Evolutionary conservation across 2,797 vertebrate genomes (phyloP).

Genomic region (Siniperca obscura): DNA sequence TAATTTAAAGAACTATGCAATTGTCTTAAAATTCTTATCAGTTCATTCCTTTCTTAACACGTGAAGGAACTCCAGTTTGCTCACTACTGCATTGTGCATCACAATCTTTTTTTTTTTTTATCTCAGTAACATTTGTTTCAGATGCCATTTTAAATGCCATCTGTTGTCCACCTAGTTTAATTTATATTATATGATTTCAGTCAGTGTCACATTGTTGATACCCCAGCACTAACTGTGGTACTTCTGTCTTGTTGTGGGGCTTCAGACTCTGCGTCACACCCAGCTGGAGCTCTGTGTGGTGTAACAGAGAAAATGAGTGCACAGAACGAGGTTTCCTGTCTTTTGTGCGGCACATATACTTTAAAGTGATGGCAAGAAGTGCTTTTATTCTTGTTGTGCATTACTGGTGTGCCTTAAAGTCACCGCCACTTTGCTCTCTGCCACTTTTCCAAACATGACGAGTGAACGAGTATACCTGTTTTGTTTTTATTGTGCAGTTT

Average conservation of each 20-base stretch:
- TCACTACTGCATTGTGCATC: background rate
- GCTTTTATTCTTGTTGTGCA: background rate
- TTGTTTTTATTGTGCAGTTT: background rate
- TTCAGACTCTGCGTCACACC: constrained; percentile 36
- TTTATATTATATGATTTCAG: constrained; percentile 5
- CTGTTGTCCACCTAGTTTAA: background rate
- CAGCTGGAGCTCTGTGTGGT: constrained; percentile 44
- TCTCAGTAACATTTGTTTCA: background rate
- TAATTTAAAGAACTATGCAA: background rate
- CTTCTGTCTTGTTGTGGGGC: constrained; percentile 20
- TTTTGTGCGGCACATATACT: constrained; percentile 32
- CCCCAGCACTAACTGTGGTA: background rate
- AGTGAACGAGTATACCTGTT: background rate
- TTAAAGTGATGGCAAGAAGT: constrained; percentile 2
- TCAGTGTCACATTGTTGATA: constrained; percentile 3
- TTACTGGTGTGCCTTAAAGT: background rate
- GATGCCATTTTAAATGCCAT: background rate
- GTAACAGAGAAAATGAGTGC: constrained; percentile 45
- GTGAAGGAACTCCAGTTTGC: background rate
- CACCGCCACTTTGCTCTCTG: background rate
- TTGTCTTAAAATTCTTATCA: background rate
- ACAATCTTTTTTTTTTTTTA: background rate
- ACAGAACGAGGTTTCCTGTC: constrained; percentile 45
- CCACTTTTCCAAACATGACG: background rate
- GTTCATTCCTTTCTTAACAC: background rate